Evolutionary conservation across 2,113 vertebrate genomes (phyloP).

Genomic region (Catagonus wagneri): DNA sequence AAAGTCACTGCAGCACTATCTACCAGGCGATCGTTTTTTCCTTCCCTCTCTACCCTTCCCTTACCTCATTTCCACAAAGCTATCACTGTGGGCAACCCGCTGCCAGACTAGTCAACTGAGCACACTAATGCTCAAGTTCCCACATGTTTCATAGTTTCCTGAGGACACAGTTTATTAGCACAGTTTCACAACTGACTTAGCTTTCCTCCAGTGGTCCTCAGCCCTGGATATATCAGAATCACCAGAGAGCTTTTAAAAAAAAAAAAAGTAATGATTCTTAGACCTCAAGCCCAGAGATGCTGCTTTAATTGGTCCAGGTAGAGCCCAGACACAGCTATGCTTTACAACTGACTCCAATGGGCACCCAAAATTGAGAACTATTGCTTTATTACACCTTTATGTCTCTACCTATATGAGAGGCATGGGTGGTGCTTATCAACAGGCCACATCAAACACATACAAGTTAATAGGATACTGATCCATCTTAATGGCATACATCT

Average conservation of each 20-base stretch:
- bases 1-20: neutral
- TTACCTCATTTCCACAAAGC: neutral
- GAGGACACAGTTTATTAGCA: neutral
- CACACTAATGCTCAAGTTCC: neutral
- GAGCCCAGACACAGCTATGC: neutral
- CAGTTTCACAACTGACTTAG: neutral
- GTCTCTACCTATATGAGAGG: neutral
- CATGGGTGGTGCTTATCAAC: neutral
- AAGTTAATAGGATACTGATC: neutral
- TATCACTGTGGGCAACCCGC: neutral
- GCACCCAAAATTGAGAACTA: neutral
- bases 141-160: neutral
- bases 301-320: neutral
- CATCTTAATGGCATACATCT: neutral
- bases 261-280: neutral
- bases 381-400: neutral
- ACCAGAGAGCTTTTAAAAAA: constrained; percentile 40
- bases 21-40: neutral
- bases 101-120: neutral
- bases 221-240: neutral
- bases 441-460: neutral
- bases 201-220: neutral
- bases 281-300: neutral
- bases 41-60: neutral
- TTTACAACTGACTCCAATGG: constrained; percentile 37